Conservation (phyloP, 2,797 vertebrate species). For the Tenualosa thibaudeaui region DNA sequence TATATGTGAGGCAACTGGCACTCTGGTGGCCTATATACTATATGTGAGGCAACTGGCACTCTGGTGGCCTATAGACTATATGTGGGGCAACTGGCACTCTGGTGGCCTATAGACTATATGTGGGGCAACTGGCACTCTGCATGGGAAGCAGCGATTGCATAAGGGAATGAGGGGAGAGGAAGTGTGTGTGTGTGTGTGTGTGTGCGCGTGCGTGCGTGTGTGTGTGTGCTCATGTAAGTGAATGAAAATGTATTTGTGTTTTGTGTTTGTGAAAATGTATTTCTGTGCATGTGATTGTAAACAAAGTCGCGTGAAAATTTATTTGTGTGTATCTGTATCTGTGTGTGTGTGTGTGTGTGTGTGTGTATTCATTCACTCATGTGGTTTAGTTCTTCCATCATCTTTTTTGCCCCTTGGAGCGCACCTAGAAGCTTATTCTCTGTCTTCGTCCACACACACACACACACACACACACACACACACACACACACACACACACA, state of each 20-base stretch:
- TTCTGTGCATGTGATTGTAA: neutral
- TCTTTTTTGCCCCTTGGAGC: neutral
- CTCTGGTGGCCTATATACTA: too few relatives aligned
- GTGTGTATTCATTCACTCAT: neutral
- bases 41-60: too few relatives aligned
- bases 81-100: neutral
- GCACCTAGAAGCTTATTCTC: neutral
- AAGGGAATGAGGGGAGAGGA: neutral
- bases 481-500: constrained; percentile 44
- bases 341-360: constrained; percentile 10
- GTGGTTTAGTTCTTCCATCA: constrained; percentile 3
- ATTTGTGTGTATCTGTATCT: neutral
- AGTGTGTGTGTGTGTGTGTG: neutral
- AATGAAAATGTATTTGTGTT: too few relatives aligned
- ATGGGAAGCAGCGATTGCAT: neutral
- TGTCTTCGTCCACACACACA: neutral
- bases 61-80: neutral
- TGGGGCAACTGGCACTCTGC: neutral
- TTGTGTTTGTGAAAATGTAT: neutral
- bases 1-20: too few relatives aligned
- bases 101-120: neutral
- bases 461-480: constrained; percentile 1
- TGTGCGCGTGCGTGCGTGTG: too few relatives aligned
- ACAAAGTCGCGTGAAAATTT: too few relatives aligned
- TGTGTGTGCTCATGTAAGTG: neutral